These are phyloP conservation scores for Bellardia bayeri DNA, from an alignment of 2,888 invertebrate genomes.

Conservation along the genomic window DNA sequence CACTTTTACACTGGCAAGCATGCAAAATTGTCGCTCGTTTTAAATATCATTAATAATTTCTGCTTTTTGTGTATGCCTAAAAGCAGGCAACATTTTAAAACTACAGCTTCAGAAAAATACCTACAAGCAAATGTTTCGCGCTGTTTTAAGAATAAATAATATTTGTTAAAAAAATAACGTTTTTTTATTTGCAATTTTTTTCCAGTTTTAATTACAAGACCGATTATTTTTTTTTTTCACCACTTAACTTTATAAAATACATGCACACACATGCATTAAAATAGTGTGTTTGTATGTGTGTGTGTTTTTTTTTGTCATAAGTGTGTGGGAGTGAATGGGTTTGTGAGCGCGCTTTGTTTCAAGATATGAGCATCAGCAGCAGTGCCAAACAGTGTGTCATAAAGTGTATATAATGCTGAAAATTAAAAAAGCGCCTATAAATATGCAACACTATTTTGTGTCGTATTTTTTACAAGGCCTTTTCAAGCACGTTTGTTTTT, in stretches of 20 bases:
- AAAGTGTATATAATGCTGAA: slow-evolving; percentile 18
- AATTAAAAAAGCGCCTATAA: slow-evolving; percentile 62
- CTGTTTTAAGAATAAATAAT: slow-evolving; percentile 15
- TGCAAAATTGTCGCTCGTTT: neutral
- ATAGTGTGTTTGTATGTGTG: neutral
- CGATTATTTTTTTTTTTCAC: slow-evolving; percentile 63
- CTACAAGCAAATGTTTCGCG: slow-evolving; percentile 10
- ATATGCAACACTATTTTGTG: slow-evolving; percentile 73
- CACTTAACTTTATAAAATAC: slow-evolving; percentile 48
- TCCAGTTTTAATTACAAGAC: slow-evolving; percentile 68
- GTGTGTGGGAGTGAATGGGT: neutral
- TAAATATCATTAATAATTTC: slow-evolving; percentile 41
- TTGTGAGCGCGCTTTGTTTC: neutral
- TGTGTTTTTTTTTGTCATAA: neutral
- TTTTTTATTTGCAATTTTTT: slow-evolving; percentile 42
- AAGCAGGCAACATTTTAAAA: slow-evolving; percentile 48
- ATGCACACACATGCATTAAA: neutral
- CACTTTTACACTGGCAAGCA: too few relatives aligned
- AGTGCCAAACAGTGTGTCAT: slow-evolving; percentile 41
- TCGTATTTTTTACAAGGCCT: slow-evolving; percentile 60
- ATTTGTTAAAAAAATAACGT: slow-evolving; percentile 3
- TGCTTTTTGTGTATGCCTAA: slow-evolving; percentile 8
- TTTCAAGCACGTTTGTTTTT: slow-evolving; percentile 40
- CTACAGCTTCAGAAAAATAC: neutral
- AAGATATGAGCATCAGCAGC: slow-evolving; percentile 54